These are phyloP conservation scores for Mus musculus DNA, from an alignment of 2,113 vertebrate genomes.

Conservation along the genomic window DNA sequence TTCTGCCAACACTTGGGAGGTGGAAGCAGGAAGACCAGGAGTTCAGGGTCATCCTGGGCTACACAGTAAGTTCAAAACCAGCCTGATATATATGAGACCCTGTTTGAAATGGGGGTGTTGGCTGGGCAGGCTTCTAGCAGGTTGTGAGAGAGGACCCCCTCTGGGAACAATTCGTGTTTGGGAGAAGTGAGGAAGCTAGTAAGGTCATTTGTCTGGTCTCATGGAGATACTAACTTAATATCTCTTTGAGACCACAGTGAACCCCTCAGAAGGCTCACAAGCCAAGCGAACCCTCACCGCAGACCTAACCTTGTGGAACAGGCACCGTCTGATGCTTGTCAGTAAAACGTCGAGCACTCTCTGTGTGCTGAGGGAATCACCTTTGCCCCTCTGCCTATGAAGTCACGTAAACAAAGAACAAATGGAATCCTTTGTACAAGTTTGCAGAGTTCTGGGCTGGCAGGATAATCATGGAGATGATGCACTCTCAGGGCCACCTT, in stretches of 20 bases:
- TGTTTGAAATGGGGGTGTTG: not conserved
- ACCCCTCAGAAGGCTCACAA: too few relatives aligned
- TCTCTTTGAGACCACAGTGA: not conserved
- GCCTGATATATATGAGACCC: not conserved
- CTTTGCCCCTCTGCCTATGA: not conserved
- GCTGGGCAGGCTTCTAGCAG: not conserved
- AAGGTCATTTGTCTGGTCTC: not conserved
- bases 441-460: not conserved
- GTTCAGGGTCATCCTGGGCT: not conserved
- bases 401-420: not conserved
- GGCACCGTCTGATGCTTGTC: not conserved
- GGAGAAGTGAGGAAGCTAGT: not conserved
- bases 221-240: not conserved
- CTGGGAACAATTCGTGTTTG: too few relatives aligned
- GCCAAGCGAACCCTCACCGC: too few relatives aligned
- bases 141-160: not conserved
- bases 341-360: not conserved
- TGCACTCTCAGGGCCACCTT: not conserved
- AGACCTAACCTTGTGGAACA: not conserved
- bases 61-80: not conserved
- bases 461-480: not conserved
- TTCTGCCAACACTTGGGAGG: not conserved
- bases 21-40: not conserved
- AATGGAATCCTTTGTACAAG: not conserved
- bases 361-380: not conserved